These are phyloP conservation scores for Acanthochromis polyacanthus DNA, from an alignment of 2,113 vertebrate genomes.

Conservation along the genomic window DNA sequence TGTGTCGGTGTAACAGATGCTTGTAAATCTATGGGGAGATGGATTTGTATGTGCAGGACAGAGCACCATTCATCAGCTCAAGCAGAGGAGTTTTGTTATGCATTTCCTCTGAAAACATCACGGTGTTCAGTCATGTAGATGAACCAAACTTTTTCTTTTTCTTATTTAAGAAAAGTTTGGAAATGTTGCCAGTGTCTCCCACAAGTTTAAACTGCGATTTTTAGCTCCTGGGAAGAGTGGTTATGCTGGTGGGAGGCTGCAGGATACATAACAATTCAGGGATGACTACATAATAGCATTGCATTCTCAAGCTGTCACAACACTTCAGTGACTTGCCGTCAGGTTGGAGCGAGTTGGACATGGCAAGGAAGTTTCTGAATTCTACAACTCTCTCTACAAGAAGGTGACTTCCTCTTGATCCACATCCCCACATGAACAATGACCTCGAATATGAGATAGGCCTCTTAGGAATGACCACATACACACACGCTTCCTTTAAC, in stretches of 20 bases:
- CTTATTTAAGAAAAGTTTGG: too few relatives aligned
- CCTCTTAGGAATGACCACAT: slow-evolving; percentile 17
- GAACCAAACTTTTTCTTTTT: too few relatives aligned
- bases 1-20: background rate
- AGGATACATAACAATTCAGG: too few relatives aligned
- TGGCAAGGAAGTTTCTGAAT: background rate
- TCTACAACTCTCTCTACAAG: background rate
- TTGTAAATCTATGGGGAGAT: background rate
- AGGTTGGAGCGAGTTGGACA: background rate
- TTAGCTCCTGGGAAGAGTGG: too few relatives aligned
- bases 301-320: slow-evolving; percentile 15
- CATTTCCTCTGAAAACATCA: too few relatives aligned
- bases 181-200: too few relatives aligned
- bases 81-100: too few relatives aligned
- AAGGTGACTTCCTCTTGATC: slow-evolving; percentile 18
- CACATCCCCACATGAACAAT: slow-evolving; percentile 10
- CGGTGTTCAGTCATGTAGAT: too few relatives aligned
- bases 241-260: too few relatives aligned
- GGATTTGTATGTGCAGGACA: background rate
- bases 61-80: too few relatives aligned
- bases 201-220: too few relatives aligned
- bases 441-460: background rate
- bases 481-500: background rate
- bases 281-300: background rate
- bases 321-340: background rate